Evolutionary conservation across 2,113 vertebrate species (phyloP), one percentile per base, ranked within the genome.

Genomic region (Prolemur simus): DNA sequence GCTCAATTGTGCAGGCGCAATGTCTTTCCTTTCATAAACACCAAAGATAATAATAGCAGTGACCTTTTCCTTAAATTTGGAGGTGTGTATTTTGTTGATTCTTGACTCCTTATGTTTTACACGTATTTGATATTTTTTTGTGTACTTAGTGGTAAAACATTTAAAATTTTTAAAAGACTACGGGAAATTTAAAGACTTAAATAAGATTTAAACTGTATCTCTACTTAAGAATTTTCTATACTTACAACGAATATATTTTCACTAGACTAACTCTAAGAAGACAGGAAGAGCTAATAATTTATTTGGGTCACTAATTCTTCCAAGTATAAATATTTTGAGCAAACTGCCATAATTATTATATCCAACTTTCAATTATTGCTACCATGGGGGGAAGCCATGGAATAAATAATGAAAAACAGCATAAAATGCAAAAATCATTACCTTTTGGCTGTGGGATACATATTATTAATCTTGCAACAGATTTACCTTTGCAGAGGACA

Each of bases 371-470:
- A 82, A 21, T 82, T 83, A 78, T 71, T 83, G 64, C 80, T 32
- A 52, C 42, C 49, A 69, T 17, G 76, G 29, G 93, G n/a, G 13
- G 11, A 1, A 80, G 32, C 58, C 91, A 76, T 37, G 32, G 49
- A 73, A 87, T 86, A 90, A 93, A 68, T 89, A 74, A 85, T 86
- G 52, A 74, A 89, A 92, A 92, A 54, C 3, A 60, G 18, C 54
- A 86, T 86, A 58, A 89, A 87, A 83, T 90, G 68, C 32, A 90
- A 94, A 77, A 91, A 64, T 73, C 45, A 71, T 82, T 87, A 56
- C 29, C 63, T 73, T 77, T 94, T 89, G 23, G 60, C 81, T 60
- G 56, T 77, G 37, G 12, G 49, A 15, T 87, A 29, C 13, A 27
- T 56, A 71, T 73, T 83, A 64, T 84, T 87, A 95, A 77, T 78